A percentile compares a stretch with the other conserved stretches of the same genome.
Evolutionary conservation across 2,888 invertebrate species (phyloP).

Genomic region (Ophion costatus): DNA sequence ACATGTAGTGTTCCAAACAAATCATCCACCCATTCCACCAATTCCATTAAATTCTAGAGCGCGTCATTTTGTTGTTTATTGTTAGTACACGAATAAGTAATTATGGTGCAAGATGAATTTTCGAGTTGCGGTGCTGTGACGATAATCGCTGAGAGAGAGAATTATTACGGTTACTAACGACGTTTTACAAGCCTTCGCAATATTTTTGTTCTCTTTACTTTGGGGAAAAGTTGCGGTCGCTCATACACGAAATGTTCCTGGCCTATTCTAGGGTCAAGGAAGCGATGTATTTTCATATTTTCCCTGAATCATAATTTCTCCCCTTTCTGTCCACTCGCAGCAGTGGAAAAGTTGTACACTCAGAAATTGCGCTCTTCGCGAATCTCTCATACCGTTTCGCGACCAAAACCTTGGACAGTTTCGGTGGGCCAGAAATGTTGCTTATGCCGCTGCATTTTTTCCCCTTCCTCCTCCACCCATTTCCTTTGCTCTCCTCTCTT

Average conservation of each 20-base stretch:
- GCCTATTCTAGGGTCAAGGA: slow-evolving; percentile 37
- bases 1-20: no score
- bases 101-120: no score
- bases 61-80: no score
- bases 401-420: slow-evolving; percentile 37
- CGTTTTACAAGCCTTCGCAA: neutral
- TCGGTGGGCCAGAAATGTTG: slow-evolving; percentile 32
- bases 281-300: slow-evolving; percentile 44
- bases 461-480: neutral
- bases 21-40: no score
- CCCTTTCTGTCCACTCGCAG: slow-evolving; percentile 2
- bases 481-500: slow-evolving; percentile 26
- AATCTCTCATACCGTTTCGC: slow-evolving; percentile 63
- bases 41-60: no score
- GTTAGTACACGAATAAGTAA: no score
- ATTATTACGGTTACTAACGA: no score
- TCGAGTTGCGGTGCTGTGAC: no score
- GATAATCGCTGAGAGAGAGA: no score
- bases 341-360: slow-evolving; percentile 38
- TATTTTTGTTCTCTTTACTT: neutral
- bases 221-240: neutral
- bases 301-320: slow-evolving; percentile 40
- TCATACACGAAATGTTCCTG: neutral
- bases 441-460: slow-evolving; percentile 40
- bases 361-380: slow-evolving; percentile 29